Percentiles rank a stretch among this genome's conserved stretches.
Evolutionary conservation across 2,797 vertebrate species (phyloP).

Genomic region (Eleutherodactylus coqui): DNA sequence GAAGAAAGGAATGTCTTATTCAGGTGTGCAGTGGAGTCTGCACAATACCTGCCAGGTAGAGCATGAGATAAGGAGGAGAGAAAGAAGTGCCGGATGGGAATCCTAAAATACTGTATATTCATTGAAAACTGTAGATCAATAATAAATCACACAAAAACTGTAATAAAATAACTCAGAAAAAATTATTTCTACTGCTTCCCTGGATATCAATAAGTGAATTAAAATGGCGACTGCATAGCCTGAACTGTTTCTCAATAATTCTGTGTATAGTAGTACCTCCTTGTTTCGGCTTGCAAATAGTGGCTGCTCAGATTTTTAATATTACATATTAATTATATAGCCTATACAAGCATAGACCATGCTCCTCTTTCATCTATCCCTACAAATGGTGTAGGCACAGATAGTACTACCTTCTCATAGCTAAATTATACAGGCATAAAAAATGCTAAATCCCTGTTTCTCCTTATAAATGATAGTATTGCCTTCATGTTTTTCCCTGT

Average conservation of each 20-base stretch:
- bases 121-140: not conserved
- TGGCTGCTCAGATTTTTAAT: too few species aligned
- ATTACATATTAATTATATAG: too few species aligned
- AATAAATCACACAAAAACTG: not conserved
- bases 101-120: not conserved
- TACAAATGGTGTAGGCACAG: too few species aligned
- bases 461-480: not conserved
- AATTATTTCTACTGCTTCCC: not conserved
- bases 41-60: not conserved
- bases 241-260: not conserved
- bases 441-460: not conserved
- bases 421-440: not conserved
- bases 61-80: not conserved
- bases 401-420: too few species aligned
- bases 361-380: not conserved
- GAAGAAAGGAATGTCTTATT: slow-evolving; percentile 37
- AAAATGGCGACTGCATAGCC: not conserved
- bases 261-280: not conserved
- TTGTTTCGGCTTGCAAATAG: not conserved
- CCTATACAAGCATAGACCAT: too few species aligned
- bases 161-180: not conserved
- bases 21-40: slow-evolving; percentile 29
- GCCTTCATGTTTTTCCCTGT: too few species aligned
- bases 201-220: not conserved
- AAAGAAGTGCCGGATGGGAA: not conserved